Base-by-base conservation (phyloP, 2,888 invertebrate genomes). In the Xylocampa areola region DNA sequence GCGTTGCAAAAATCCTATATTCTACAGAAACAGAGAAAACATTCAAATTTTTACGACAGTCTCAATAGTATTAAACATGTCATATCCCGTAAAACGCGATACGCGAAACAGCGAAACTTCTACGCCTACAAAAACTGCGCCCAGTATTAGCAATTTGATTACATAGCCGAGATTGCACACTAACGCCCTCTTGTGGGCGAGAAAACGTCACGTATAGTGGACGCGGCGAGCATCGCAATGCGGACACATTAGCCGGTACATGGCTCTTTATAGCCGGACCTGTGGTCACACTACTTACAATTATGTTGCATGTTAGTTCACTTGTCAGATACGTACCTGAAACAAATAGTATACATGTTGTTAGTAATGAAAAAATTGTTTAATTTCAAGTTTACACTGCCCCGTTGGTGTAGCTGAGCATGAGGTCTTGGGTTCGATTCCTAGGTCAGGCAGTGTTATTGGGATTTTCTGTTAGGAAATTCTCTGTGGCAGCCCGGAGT, bases 151-250 rank as follows among this genome's bases (percentile, higher is more conserved):
- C 81, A 84, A 85, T 83, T 80, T 77, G 84, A 87, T 86, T 75
- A 78, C 76, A 76, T 78, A 66, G 70, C 60, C 65, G 80, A 84
- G 85, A 87, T 86, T 84, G 81, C 74, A 69, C 69, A 67, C 71
- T 64, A 77, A 77, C 85, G 80, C 85, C 85, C 83, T 77, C 80
- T n/a, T 82, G 84, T 79, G 76, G 79, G 82, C 81, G 81, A 78
- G 76, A 82, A 79, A 81, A 79, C 81, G 77, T 82, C 88, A 86
- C 87, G 87, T 88, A 79, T 47, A 41, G 43, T 47, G 68, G 59
- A 85, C 84, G 83, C 77, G 79, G 44, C 48, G 51, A 53, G 87
- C 80, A 86, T 88, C 44, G 63, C 76, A 85, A 88, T 82, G 74
- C 58, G 52, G 53, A 68, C 70, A 29, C 55, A 54, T 64, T 68